Base-by-base conservation (phyloP, 1,140 invertebrate species). In the Bombus ignitus region DNA sequence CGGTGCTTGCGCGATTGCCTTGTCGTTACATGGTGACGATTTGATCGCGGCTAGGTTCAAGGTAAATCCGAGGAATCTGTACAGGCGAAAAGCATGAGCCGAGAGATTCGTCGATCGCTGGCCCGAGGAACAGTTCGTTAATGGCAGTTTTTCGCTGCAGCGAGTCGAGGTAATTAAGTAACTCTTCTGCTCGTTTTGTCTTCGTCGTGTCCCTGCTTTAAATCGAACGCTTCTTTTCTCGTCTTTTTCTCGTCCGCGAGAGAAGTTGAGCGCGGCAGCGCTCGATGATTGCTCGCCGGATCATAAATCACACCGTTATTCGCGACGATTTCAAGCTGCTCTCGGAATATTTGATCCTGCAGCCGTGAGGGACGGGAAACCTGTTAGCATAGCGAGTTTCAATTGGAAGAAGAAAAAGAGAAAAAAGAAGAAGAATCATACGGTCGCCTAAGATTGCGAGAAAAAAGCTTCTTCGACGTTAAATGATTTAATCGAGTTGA, bases 101-200 rank as follows among this genome's bases (percentile, higher is more conserved):
- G 1, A 2, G 5, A 22, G 28, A 13, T 28, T 4, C 59, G 28
- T 13, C 59, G 59, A 62, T 62, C 0, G 4, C 28, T n/a, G 28
- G 47, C 0, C 4, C 47, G 1, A 62, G 59, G 3, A n/a, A 9
- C 59, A 13, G 65, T 35, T 15, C 6, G 32, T 86, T 84, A 84
- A 84, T 78, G 53, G 37, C 53, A 65, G 68, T 85, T 85, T 81
- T 74, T 73, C 28, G 72, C 37, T 86, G 10, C 53, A 44, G 37
- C 9, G 65, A 39, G 57, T 71, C 72, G 37, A 25, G 32, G 18
- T 59, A 77, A 86, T 86, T 86, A 86, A 86, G 66, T 37, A n/a
- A 28, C 35, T 8, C 28, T 9, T 18, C n/a, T 15, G 4, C 42
- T 53, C 8, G n/a, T 59, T 66, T 44, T n/a, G 42, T 71, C 39